Evolutionary conservation across 2,113 vertebrate species (phyloP).

Genomic region (Menidia beryllina): DNA sequence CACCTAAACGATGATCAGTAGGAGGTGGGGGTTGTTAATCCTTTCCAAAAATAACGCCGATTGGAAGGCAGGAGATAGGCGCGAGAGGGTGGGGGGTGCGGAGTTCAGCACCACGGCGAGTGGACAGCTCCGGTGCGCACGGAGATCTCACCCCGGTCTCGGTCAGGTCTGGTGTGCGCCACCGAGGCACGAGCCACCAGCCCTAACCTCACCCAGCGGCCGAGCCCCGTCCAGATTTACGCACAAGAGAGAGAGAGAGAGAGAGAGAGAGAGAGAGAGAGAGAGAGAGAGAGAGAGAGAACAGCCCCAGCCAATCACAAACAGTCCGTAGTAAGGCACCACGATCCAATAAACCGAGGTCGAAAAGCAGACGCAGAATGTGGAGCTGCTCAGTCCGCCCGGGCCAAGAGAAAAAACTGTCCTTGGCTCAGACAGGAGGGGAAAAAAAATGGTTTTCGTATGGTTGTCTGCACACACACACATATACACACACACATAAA

Average conservation of each 20-base stretch:
- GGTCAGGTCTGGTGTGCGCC: constrained; percentile 74
- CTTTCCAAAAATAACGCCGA: constrained; percentile 43
- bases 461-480: constrained; percentile 4
- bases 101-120: constrained; percentile 79
- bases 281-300: constrained; percentile 43
- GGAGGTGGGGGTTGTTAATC: constrained; percentile 59
- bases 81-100: neutral
- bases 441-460: constrained; percentile 2
- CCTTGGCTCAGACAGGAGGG: constrained; percentile 21
- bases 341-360: constrained; percentile 46
- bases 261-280: constrained; percentile 45
- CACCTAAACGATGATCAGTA: constrained; percentile 19
- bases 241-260: constrained; percentile 71
- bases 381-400: constrained; percentile 20
- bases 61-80: neutral
- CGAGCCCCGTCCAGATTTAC: constrained; percentile 74
- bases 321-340: constrained; percentile 53
- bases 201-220: constrained; percentile 77
- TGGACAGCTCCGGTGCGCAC: constrained; percentile 79
- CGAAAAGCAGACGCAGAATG: constrained; percentile 40
- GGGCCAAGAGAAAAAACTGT: constrained; percentile 40
- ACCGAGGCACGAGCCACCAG: constrained; percentile 73
- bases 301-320: constrained; percentile 80
- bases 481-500: neutral
- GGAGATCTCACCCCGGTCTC: constrained; percentile 72